These are phyloP conservation scores for Clupea harengus DNA, from an alignment of 2,113 vertebrate genomes.

Conservation along the genomic window DNA sequence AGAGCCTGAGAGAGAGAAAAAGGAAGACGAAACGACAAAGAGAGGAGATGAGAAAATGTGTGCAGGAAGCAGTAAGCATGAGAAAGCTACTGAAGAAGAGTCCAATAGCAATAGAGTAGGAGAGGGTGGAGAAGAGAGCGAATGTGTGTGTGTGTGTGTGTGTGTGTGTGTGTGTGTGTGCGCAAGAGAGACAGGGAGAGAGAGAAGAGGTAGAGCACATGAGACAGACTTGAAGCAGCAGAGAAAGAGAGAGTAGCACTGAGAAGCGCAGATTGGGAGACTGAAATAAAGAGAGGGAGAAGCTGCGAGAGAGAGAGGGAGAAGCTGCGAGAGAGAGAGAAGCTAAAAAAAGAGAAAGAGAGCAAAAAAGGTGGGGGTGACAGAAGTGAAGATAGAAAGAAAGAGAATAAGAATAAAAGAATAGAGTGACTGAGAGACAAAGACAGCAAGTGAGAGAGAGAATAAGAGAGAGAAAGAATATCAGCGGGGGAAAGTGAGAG, in stretches of 20 bases:
- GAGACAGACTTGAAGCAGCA: conserved; percentile 6
- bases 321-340: not conserved
- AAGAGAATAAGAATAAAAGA: not conserved
- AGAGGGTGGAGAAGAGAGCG: not conserved
- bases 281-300: not conserved
- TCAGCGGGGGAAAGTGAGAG: not conserved
- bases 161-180: not conserved
- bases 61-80: not conserved
- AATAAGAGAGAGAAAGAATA: not conserved
- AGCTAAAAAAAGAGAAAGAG: not conserved
- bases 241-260: not conserved
- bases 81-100: not conserved
- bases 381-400: not conserved
- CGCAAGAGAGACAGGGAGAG: not conserved
- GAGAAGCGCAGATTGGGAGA: too few relatives aligned
- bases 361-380: not conserved
- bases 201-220: not conserved
- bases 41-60: not conserved
- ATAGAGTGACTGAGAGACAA: not conserved
- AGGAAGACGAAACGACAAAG: not conserved
- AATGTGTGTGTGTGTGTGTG: not conserved
- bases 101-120: not conserved
- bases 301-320: not conserved
- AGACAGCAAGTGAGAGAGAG: not conserved
- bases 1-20: not conserved